Percentiles rank a stretch among this genome's conserved stretches.
Evolutionary conservation across 2,888 invertebrate genomes (phyloP).

Genomic region (Petrolisthes cinctipes): DNA sequence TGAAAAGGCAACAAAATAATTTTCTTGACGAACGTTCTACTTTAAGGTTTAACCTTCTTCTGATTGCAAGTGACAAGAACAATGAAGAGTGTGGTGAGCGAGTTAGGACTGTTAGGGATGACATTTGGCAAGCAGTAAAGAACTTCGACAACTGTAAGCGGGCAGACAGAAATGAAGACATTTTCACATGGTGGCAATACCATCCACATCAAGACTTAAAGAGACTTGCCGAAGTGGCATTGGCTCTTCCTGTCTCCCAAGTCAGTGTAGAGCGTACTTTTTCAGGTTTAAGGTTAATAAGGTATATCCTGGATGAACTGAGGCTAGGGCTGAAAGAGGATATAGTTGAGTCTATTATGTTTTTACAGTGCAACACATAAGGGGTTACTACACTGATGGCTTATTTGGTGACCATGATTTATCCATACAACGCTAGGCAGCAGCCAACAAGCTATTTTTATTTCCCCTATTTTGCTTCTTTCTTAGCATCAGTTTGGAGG

Average conservation of each 20-base stretch:
- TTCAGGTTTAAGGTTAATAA: slow-evolving; percentile 24
- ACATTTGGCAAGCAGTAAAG: neutral
- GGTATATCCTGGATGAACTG: slow-evolving; percentile 12
- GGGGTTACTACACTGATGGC: no score
- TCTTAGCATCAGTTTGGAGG: no score
- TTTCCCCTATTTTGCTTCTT: no score
- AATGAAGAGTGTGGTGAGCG: slow-evolving; percentile 6
- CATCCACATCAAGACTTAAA: slow-evolving; percentile 12
- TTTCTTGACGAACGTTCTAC: no score
- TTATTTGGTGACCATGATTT: no score
- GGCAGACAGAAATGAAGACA: neutral
- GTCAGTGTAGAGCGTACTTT: slow-evolving; percentile 9
- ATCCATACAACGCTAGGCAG: no score
- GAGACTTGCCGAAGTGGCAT: slow-evolving; percentile 15
- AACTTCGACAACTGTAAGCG: neutral
- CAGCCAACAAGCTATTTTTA: no score
- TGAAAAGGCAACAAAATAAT: no score
- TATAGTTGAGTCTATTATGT: neutral
- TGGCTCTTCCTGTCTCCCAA: slow-evolving; percentile 11
- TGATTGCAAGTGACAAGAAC: neutral
- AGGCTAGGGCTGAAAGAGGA: neutral
- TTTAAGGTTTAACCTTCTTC: neutral
- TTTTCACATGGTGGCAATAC: no score
- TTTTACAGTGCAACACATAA: neutral
- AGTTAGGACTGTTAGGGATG: neutral